A percentile compares a stretch with the other conserved stretches of the same genome.
Evolutionary conservation across 2,797 vertebrate genomes (phyloP).

Genomic region (Cichlasoma orientale): DNA sequence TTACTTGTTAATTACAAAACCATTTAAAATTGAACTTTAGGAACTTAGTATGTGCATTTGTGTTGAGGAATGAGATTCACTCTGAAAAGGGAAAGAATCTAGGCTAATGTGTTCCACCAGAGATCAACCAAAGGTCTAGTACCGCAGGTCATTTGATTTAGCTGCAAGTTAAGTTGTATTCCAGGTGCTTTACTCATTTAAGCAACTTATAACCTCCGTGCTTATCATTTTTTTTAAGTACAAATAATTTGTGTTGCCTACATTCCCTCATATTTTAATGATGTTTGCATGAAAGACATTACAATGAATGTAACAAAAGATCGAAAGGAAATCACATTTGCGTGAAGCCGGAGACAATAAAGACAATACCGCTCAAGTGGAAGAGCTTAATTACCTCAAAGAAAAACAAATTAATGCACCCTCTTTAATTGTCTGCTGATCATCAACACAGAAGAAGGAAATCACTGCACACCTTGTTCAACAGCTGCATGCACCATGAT

Average conservation of each 20-base stretch:
- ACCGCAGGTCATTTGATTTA: conserved; percentile 78
- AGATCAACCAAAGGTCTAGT: conserved; percentile 73
- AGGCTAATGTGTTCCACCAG: conserved; percentile 62
- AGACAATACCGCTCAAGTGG: conserved; percentile 65
- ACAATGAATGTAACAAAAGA: conserved; percentile 54
- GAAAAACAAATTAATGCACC: conserved; percentile 74
- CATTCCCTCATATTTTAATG: conserved; percentile 27
- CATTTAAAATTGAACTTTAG: conserved; percentile 83
- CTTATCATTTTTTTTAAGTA: conserved; percentile 9
- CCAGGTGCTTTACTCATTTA: conserved; percentile 71
- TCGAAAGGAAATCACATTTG: conserved; percentile 61
- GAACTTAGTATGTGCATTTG: conserved; percentile 82
- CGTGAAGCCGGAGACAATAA: conserved; percentile 65
- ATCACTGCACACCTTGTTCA: conserved; percentile 41
- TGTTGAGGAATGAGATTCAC: conserved; percentile 73
- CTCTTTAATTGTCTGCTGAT: conserved; percentile 71
- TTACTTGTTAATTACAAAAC: conserved; percentile 87
- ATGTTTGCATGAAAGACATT: conserved; percentile 49
- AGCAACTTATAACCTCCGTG: conserved; percentile 49
- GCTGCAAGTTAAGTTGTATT: conserved; percentile 74
- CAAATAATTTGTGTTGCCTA: conserved; percentile 30
- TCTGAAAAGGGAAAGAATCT: conserved; percentile 49
- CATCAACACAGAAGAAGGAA: conserved; percentile 45
- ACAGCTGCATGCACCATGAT: conserved; percentile 15
- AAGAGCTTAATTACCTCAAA: conserved; percentile 77